phyloP scores from a whole-genome alignment of 2,113 vertebrate species.

The Perca fluviatilis region DNA sequence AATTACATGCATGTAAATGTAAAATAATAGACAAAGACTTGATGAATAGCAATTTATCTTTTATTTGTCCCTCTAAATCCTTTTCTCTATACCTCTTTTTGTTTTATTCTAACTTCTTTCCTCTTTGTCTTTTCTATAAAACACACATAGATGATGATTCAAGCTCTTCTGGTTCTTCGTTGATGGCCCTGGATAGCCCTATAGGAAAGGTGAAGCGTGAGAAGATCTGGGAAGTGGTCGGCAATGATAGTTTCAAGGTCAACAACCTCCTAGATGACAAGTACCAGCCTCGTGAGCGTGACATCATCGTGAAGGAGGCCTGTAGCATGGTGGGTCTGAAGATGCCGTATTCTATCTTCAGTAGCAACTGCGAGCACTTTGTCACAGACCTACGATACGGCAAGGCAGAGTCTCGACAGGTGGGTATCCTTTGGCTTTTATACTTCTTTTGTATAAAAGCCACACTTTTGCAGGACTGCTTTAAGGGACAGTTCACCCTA shows the following conservation, averaged over 20 bases:
- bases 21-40: neutral
- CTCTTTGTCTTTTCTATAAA: neutral
- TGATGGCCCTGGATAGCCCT: neutral
- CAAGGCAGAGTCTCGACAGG: constrained; percentile 56
- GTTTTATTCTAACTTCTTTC: neutral
- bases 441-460: too few relatives aligned
- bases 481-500: neutral
- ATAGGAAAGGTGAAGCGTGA: constrained; percentile 25
- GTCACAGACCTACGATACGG: constrained; percentile 60
- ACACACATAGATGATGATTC: neutral
- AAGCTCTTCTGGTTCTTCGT: accelerated
- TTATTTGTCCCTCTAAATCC: too few relatives aligned
- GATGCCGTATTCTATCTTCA: neutral
- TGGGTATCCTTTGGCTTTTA: neutral
- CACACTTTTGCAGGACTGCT: neutral
- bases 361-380: constrained; percentile 70
- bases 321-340: neutral
- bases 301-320: constrained; percentile 46
- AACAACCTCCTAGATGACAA: constrained; percentile 60
- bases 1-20: neutral
- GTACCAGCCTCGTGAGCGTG: neutral
- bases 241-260: accelerated
- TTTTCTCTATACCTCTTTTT: neutral
- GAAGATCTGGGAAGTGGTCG: constrained; percentile 55
- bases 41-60: too few relatives aligned